These are phyloP conservation scores for Falcaria lacertinaria DNA, from an alignment of 2,888 invertebrate genomes.

Conservation along the genomic window DNA sequence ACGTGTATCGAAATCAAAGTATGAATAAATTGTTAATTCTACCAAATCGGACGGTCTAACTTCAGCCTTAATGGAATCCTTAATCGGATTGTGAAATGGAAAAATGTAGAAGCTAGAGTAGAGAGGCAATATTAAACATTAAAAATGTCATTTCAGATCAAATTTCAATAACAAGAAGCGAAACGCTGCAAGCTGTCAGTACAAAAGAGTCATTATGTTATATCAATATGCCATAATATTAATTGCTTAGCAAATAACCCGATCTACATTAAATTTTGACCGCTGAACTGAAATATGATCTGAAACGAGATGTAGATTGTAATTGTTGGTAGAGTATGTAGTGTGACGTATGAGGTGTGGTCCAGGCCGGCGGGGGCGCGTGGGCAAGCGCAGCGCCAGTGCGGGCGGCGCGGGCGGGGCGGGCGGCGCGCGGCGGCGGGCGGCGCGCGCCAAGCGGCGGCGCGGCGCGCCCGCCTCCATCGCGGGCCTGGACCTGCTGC, in stretches of 20 bases:
- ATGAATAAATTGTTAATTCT: too few relatives aligned
- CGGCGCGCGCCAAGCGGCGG: constrained; percentile 59
- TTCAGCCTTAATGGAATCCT: too few relatives aligned
- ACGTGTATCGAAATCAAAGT: too few relatives aligned
- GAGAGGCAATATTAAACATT: too few relatives aligned
- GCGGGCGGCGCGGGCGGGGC: constrained; percentile 70
- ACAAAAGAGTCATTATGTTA: too few relatives aligned
- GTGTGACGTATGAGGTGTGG: neutral
- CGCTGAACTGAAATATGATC: neutral
- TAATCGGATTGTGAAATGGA: too few relatives aligned
- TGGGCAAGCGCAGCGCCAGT: constrained; percentile 68
- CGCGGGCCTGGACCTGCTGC: constrained; percentile 91
- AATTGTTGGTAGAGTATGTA: neutral
- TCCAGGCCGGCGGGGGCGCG: constrained; percentile 61
- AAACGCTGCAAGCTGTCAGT: too few relatives aligned
- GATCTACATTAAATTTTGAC: neutral
- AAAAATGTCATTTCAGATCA: neutral
- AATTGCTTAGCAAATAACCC: too few relatives aligned
- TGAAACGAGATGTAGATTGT: neutral
- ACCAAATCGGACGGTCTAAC: too few relatives aligned
- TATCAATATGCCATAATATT: too few relatives aligned
- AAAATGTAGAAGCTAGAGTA: too few relatives aligned
- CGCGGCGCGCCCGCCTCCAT: constrained; percentile 82
- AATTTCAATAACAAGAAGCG: neutral
- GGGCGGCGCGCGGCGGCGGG: constrained; percentile 60